Evolutionary conservation across 2,113 vertebrate species (phyloP), one percentile per base, ranked within the genome.

Genomic region (Rafetus swinhoei): DNA sequence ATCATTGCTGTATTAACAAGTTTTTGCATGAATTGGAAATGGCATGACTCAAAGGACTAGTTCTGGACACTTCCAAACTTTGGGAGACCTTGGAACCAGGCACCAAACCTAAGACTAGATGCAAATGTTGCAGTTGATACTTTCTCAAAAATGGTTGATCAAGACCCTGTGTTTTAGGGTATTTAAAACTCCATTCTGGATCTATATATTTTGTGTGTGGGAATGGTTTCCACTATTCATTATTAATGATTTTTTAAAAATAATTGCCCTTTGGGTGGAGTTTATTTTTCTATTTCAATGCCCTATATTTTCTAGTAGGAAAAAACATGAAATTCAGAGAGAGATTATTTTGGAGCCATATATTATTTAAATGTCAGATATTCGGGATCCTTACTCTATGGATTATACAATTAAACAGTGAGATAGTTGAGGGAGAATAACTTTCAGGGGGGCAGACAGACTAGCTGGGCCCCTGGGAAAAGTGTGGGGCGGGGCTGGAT

Each of bases 271-370:
- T 85, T 2, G 45, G 5, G 9, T 10, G 5, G 87, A 55, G 4
- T 94, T 82, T 90, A 53, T 89, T 95, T 93, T 77, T 80, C 77
- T 54, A 79, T 39, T 8, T 85, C n/a, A 45, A 6, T 27, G 7
- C 84, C 52, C 21, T 86, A 24, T 62, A 21, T 90, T 90, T 21
- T 52, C 22, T 90, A 22, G 21, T 50, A 50, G 35, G 50, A 53
- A 56, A 90, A 86, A 24, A 10, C 32, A 74, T 22, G 29, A 29
- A 3, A 62, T 62, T 62, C 59, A 62, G 25, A 62, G 57, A 59
- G 57, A 25, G 59, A 27, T 62, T 12, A 62, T 62, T 62, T 27
- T 62, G 59, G 27, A 62, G 25, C 25, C 27, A 29, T 62, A 62
- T 29, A 13, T 14, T 29, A 5, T 62, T 29, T 62, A 62, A 62